A percentile compares a stretch with the other conserved stretches of the same genome.
Conservation (phyloP, 1,140 invertebrate species). For the Chrysoperla carnea region DNA sequence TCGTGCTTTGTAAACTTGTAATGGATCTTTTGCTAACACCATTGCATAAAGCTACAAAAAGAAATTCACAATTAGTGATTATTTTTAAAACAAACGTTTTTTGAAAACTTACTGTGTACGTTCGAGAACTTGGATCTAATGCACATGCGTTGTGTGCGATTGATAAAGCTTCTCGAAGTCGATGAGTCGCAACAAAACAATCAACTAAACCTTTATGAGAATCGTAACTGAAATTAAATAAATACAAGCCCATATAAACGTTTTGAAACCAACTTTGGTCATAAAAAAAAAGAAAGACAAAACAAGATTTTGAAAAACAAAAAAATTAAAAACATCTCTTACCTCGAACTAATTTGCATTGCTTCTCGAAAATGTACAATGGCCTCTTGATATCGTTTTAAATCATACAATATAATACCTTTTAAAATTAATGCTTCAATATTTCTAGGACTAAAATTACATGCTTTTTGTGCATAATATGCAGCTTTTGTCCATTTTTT, state of each 20-base stretch:
- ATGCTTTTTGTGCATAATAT: slow-evolving; percentile 34
- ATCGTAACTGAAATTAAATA: slow-evolving; percentile 24
- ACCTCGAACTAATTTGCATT: slow-evolving; percentile 25
- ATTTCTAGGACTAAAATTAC: slow-evolving; percentile 23
- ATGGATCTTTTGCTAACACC: slow-evolving; percentile 43
- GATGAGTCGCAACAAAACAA: slow-evolving; percentile 30
- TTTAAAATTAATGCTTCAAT: slow-evolving; percentile 50
- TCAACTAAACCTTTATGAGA: slow-evolving; percentile 49
- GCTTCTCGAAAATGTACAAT: slow-evolving; percentile 46
- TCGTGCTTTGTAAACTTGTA: slow-evolving; percentile 39
- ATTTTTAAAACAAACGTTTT: not conserved
- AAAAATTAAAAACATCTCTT: too few species aligned
- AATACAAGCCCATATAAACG: not conserved
- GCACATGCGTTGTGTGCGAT: not conserved
- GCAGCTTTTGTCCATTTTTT: slow-evolving; percentile 32
- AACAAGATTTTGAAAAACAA: too few species aligned
- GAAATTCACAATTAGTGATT: slow-evolving; percentile 4
- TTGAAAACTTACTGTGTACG: not conserved
- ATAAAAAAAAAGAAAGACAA: too few species aligned
- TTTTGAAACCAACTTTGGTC: too few species aligned
- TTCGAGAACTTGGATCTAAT: not conserved
- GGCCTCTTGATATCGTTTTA: slow-evolving; percentile 47
- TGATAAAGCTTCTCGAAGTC: not conserved
- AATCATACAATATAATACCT: slow-evolving; percentile 40
- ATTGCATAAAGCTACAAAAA: slow-evolving; percentile 43